phyloP scores from a whole-genome alignment of 2,888 invertebrate species.

The Agelastica alni region DNA sequence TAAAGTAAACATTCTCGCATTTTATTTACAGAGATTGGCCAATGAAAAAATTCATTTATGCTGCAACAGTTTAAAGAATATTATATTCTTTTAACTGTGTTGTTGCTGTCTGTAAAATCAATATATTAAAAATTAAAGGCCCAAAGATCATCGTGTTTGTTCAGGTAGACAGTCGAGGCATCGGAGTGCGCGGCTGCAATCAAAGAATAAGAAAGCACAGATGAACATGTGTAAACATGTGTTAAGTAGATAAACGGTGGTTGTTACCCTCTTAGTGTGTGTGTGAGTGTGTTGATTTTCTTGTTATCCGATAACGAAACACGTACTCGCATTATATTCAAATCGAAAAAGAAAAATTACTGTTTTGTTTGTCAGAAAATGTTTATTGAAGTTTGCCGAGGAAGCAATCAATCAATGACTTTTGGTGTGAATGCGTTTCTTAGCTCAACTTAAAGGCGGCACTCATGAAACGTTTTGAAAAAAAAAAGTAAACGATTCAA shows the following conservation, averaged over 20 bases:
- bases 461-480: no score
- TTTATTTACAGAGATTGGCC: no score
- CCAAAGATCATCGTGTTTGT: no score
- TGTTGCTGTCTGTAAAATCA: no score
- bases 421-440: slow-evolving; percentile 1
- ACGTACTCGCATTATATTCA: slow-evolving; percentile 31
- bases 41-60: no score
- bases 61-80: no score
- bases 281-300: slow-evolving; percentile 37
- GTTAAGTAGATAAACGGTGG: slow-evolving; percentile 44
- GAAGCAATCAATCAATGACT: slow-evolving; percentile 30
- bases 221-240: slow-evolving; percentile 46
- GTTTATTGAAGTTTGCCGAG: slow-evolving; percentile 33
- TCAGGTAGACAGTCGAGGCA: slow-evolving; percentile 37
- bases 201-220: slow-evolving; percentile 36
- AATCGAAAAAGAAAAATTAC: slow-evolving; percentile 33
- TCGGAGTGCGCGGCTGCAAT: slow-evolving; percentile 31
- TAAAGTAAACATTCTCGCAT: no score
- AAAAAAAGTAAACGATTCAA: no score
- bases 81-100: no score
- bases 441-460: no score
- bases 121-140: no score
- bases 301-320: slow-evolving; percentile 37
- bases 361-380: slow-evolving; percentile 29
- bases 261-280: slow-evolving; percentile 37